A percentile compares a stretch with the other conserved stretches of the same genome.
These are phyloP conservation scores for Sturnira hondurensis DNA, from an alignment of 2,113 vertebrate genomes.

Conservation along the genomic window DNA sequence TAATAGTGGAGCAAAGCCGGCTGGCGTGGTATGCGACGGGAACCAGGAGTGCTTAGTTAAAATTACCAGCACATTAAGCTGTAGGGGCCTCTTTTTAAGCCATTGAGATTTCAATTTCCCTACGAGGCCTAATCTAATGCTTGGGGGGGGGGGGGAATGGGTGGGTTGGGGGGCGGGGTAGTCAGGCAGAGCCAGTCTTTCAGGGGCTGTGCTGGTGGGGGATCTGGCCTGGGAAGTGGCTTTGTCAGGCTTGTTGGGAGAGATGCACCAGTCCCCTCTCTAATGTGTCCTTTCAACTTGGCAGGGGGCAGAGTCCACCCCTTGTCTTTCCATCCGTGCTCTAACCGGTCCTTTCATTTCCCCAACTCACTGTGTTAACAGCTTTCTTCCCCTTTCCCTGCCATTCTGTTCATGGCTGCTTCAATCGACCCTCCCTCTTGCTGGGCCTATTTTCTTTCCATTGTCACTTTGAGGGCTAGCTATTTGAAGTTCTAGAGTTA, in stretches of 20 bases:
- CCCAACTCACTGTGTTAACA: slow-evolving; percentile 35
- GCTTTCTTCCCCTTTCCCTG: slow-evolving; percentile 17
- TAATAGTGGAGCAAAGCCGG: background rate
- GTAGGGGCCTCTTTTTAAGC: slow-evolving; percentile 50
- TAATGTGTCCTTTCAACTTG: slow-evolving; percentile 43
- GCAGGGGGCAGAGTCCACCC: slow-evolving; percentile 23
- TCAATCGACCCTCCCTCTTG: background rate
- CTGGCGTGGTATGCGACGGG: background rate
- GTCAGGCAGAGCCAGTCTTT: background rate
- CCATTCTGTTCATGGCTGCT: slow-evolving; percentile 29
- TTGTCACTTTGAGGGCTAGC: slow-evolving; percentile 55
- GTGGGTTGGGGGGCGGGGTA: background rate
- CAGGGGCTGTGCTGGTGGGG: slow-evolving; percentile 22
- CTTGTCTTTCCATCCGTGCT: background rate
- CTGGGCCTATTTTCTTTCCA: slow-evolving; percentile 46
- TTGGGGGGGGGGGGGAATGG: background rate
- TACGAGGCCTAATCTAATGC: slow-evolving; percentile 44
- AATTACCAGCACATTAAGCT: slow-evolving; percentile 38
- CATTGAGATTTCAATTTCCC: slow-evolving; percentile 40
- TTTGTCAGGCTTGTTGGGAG: slow-evolving; percentile 26
- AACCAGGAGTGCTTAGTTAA: background rate
- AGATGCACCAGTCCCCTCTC: slow-evolving; percentile 38
- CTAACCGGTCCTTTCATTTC: slow-evolving; percentile 25
- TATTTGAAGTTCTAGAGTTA: slow-evolving; percentile 49
- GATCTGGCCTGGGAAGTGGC: slow-evolving; percentile 47